Base-by-base conservation (phyloP, 2,113 vertebrate genomes). In the Siniperca chuatsi region DNA sequence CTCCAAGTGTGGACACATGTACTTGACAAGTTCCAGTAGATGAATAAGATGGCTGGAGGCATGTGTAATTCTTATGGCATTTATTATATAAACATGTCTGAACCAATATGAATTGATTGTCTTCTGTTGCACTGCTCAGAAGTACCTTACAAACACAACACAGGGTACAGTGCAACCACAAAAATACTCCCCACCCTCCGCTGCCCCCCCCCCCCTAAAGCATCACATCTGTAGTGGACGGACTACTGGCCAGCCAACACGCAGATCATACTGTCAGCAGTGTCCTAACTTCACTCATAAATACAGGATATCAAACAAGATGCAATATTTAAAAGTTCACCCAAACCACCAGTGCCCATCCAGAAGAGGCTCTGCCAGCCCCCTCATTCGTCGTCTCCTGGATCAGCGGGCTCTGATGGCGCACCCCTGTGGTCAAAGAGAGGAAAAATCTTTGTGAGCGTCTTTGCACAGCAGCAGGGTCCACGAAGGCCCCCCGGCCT, bases 371-470 rank as follows among this genome's bases (percentile, higher is more conserved):
- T 67, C 62, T 18, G 67, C 40, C 67, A 40, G 64, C 4, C 29
- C 35, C 62, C 73, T 85, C 55, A 81, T 46, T 83, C 18, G 9
- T 48, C 42, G 44, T 91, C 89, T 77, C 20, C 86, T 20, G 89
- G 85, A 52, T 48, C 80, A 58, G 87, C 66, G 8, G 83, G 61
- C 37, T 74, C 92, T 12, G 94, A 86, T 46, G 90, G 90, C 57
- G 69, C 84, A 8, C 72, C 91, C 85, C 94, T 94, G 86, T 87
- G 82, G 87, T 57, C 70, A 90, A 70, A 87, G 66, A 91, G 8
- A 86, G 72, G 13, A 74, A 66, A 58, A 40, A n/a, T 62, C 25
- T 40, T 33, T n/a, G 25, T 73, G 11, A 79, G 79, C 2, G 1
- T 44, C 25, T 15, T 61, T 18, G 0, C 4, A 10, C 7, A 42